Conservation (phyloP, 1,140 invertebrate species). For the Phymorhynchus buccinoides region DNA sequence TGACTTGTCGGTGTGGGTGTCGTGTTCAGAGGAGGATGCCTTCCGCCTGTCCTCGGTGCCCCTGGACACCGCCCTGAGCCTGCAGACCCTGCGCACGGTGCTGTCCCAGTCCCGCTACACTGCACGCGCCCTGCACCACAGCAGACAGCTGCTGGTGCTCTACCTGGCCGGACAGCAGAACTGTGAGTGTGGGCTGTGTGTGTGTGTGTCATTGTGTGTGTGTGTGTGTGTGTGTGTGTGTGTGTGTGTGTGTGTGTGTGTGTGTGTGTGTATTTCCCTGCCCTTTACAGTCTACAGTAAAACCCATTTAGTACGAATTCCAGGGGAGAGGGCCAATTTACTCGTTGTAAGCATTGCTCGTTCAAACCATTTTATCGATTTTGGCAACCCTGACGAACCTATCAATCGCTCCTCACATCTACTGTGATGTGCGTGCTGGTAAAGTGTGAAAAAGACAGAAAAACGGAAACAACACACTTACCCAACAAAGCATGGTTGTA, state of each 20-base stretch:
- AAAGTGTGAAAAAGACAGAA: too few relatives aligned
- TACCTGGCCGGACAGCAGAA: slow-evolving; percentile 70
- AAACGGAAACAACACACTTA: too few relatives aligned
- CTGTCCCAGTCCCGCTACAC: slow-evolving; percentile 68
- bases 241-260: neutral
- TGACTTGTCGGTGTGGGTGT: neutral
- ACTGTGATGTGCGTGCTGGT: too few relatives aligned
- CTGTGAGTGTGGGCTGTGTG: slow-evolving; percentile 43
- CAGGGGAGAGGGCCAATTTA: too few relatives aligned
- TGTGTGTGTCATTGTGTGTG: neutral
- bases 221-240: neutral
- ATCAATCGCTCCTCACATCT: too few relatives aligned
- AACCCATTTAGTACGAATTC: too few relatives aligned
- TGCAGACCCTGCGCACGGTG: slow-evolving; percentile 58
- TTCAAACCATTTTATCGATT: too few relatives aligned
- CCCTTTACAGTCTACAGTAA: too few relatives aligned
- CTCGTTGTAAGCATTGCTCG: too few relatives aligned
- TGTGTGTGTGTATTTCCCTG: too few relatives aligned
- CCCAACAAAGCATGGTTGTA: too few relatives aligned
- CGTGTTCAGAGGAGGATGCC: slow-evolving; percentile 57
- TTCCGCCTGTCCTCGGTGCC: slow-evolving; percentile 67
- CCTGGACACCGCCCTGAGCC: slow-evolving; percentile 63
- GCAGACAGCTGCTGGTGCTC: slow-evolving; percentile 67
- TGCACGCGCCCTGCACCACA: slow-evolving; percentile 67
- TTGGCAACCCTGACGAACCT: too few relatives aligned